phyloP scores from a whole-genome alignment of 1,140 invertebrate genomes.

The Psix sp. region DNA sequence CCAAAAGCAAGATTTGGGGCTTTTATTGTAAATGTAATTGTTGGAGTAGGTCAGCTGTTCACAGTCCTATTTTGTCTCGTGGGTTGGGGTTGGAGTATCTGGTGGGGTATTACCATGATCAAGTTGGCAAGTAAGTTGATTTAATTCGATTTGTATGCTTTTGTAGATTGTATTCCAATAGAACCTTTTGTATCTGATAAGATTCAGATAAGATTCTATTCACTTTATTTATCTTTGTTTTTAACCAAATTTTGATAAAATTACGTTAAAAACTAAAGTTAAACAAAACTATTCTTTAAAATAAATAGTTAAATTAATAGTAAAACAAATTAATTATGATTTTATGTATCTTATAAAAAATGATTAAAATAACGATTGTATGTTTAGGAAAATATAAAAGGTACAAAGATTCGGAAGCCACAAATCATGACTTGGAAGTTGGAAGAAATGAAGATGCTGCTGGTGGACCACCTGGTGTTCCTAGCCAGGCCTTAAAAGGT shows the following conservation, averaged over 20 bases:
- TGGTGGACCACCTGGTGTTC: conserved; percentile 66
- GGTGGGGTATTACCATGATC: conserved; percentile 95
- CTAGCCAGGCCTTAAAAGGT: conserved; percentile 66
- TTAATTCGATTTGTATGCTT: conserved; percentile 14
- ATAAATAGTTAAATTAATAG: background rate
- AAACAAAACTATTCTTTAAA: too few relatives aligned
- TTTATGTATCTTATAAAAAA: too few relatives aligned
- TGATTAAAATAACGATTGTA: conserved; percentile 9
- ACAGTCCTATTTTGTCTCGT: conserved; percentile 96
- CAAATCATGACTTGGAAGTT: conserved; percentile 68
- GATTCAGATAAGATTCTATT: too few relatives aligned
- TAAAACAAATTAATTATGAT: too few relatives aligned
- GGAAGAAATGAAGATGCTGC: conserved; percentile 61
- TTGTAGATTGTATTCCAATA: too few relatives aligned
- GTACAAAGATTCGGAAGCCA: conserved; percentile 70
- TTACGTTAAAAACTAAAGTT: too few relatives aligned
- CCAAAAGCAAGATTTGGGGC: conserved; percentile 84
- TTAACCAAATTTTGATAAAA: too few relatives aligned
- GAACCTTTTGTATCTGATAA: too few relatives aligned
- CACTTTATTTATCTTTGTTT: too few relatives aligned
- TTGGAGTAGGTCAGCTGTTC: conserved; percentile 91
- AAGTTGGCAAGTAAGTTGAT: conserved; percentile 83
- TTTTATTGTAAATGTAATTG: conserved; percentile 89
- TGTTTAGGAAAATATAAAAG: conserved; percentile 73
- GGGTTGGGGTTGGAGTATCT: conserved; percentile 98